Base-by-base conservation (phyloP, 2,797 vertebrate species). In the Clangula hyemalis region DNA sequence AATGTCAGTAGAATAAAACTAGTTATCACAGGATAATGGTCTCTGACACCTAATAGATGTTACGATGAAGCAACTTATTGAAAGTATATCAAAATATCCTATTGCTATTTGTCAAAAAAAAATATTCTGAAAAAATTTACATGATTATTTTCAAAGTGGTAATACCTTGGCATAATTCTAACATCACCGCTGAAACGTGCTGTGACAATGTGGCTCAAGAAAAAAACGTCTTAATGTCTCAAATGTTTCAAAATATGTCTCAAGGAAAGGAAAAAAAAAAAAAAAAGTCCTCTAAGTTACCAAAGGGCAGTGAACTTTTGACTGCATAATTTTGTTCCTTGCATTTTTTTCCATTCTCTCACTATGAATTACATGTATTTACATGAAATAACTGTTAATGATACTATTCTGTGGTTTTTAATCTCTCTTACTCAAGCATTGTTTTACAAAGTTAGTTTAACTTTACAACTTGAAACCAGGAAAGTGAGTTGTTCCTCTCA, bases 1-100 rank as follows among this genome's bases (percentile, higher is more conserved):
- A 98, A 97, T 98, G 97, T 97, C 97, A 97, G 64, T 97, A 88
- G 94, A 97, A 96, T 97, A 97, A 97, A 97, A 96, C 95, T 96
- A 85, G 97, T 97, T 97, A 93, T 98, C 96, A 97, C 93, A 95
- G 84, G 85, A 95, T 97, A 97, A 97, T 97, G 85, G 93, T 97
- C 96, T 94, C 94, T 97, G 97, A 97, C 70, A 81, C 95, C 92
- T 97, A 96, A 97, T 97, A 97, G 98, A 98, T 97, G 95, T 96
- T 97, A 97, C 95, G 95, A 97, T 97, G 96, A 97, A 97, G 87
- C 95, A 96, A 76, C 95, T 96, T 97, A 96, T 53, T 97, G 97
- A 93, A 97, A 97, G 87, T 96, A 68, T 95, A 96, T 97, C 22
- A 78, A 97, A 97, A 96, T 97, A 92, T 71, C 96, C 93, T 94